Conservation (phyloP, 2,888 invertebrate species). For the Chloroclysta siterata region DNA sequence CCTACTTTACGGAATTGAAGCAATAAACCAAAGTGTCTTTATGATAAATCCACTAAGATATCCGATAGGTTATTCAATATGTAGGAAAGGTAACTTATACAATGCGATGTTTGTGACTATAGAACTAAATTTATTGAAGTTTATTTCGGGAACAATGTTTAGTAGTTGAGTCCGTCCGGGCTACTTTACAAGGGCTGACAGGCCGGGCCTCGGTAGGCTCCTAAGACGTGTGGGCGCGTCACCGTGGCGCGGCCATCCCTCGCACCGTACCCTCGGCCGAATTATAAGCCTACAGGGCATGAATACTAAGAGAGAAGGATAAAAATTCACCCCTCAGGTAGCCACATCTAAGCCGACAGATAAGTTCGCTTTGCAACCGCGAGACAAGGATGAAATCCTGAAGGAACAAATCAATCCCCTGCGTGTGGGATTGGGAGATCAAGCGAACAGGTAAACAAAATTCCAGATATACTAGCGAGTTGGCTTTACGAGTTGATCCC, state of each 20-base stretch:
- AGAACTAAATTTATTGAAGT: slow-evolving; percentile 23
- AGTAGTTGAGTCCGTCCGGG: slow-evolving; percentile 47
- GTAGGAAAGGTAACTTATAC: slow-evolving; percentile 15
- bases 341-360: slow-evolving; percentile 75
- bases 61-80: slow-evolving; percentile 30
- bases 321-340: slow-evolving; percentile 78
- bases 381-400: slow-evolving; percentile 67
- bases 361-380: slow-evolving; percentile 63
- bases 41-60: slow-evolving; percentile 40
- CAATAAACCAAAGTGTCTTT: slow-evolving; percentile 44
- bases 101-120: slow-evolving; percentile 13
- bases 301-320: slow-evolving; percentile 77
- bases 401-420: slow-evolving; percentile 73
- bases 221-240: slow-evolving; percentile 60
- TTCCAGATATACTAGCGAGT: slow-evolving; percentile 53
- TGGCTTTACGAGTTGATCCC: slow-evolving; percentile 66
- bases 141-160: slow-evolving; percentile 37
- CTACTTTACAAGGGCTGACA: slow-evolving; percentile 63
- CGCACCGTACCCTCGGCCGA: slow-evolving; percentile 70
- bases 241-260: slow-evolving; percentile 52
- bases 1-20: slow-evolving; percentile 50
- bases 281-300: slow-evolving; percentile 73
- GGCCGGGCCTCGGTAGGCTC: slow-evolving; percentile 52
- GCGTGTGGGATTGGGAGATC: slow-evolving; percentile 65
- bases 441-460: slow-evolving; percentile 68